Evolutionary conservation across 2,888 invertebrate species (phyloP).

Genomic region (Aleiodes leptofemur): DNA sequence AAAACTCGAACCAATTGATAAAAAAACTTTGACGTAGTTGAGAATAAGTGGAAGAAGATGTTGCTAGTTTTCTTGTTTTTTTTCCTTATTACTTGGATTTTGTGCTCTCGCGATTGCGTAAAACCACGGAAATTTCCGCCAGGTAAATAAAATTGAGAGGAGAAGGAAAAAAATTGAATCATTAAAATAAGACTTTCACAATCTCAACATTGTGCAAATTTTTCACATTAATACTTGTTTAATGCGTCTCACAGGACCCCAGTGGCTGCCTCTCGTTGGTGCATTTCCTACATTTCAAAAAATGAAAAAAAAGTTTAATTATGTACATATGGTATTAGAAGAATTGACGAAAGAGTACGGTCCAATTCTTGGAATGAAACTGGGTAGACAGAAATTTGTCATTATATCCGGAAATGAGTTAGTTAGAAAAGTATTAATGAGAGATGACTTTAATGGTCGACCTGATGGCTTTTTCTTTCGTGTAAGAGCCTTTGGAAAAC

Average conservation of each 20-base stretch:
- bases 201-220: constrained; percentile 21
- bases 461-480: constrained; percentile 84
- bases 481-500: constrained; percentile 81
- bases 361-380: constrained; percentile 81
- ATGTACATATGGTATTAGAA: constrained; percentile 80
- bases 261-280: constrained; percentile 78
- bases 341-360: constrained; percentile 80
- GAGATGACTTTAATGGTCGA: constrained; percentile 82
- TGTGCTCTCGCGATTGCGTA: constrained; percentile 59
- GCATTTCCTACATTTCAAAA: constrained; percentile 74
- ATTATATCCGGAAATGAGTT: constrained; percentile 80
- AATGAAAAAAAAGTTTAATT: constrained; percentile 73
- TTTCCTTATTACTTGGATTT: constrained; percentile 51
- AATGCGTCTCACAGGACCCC: constrained; percentile 75
- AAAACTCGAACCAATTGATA: neutral
- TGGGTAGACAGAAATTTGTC: constrained; percentile 80
- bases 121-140: constrained; percentile 70
- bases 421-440: constrained; percentile 79
- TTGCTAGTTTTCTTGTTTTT: constrained; percentile 50
- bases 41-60: constrained; percentile 22
- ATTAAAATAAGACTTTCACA: constrained; percentile 11
- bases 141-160: constrained; percentile 57
- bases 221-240: constrained; percentile 45
- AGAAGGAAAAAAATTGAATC: constrained; percentile 6
- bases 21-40: neutral